These are phyloP conservation scores for Calliopum simillimum DNA, from an alignment of 2,888 invertebrate genomes.

Conservation along the genomic window DNA sequence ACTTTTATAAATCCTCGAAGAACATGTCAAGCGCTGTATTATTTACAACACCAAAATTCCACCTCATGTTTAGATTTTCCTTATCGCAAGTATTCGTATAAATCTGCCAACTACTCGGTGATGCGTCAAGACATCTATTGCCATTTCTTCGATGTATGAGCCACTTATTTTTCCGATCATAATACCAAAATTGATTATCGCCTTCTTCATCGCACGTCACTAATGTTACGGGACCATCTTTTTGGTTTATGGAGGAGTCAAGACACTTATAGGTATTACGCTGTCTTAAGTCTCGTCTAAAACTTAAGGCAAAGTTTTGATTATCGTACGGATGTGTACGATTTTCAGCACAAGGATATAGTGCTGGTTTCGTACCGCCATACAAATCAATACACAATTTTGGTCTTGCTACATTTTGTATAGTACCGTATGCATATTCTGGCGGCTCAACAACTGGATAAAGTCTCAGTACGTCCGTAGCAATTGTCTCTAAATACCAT, in stretches of 20 bases:
- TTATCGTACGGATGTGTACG: constrained; percentile 56
- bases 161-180: constrained; percentile 72
- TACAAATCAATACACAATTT: constrained; percentile 80
- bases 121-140: constrained; percentile 84
- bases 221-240: constrained; percentile 81
- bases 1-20: constrained; percentile 31
- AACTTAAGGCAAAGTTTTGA: constrained; percentile 65
- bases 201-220: constrained; percentile 92
- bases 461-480: constrained; percentile 87
- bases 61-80: constrained; percentile 60
- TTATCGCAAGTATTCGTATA: constrained; percentile 78
- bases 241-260: constrained; percentile 76
- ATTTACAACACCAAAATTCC: constrained; percentile 62
- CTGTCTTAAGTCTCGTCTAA: constrained; percentile 65
- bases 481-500: constrained; percentile 96
- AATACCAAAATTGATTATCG: constrained; percentile 95
- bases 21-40: constrained; percentile 59
- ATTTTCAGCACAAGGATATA: constrained; percentile 61
- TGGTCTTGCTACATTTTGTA: constrained; percentile 73
- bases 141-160: constrained; percentile 68
- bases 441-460: constrained; percentile 92
- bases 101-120: constrained; percentile 73
- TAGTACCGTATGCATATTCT: constrained; percentile 85
- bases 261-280: constrained; percentile 83
- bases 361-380: constrained; percentile 68